Base-by-base conservation (phyloP, 2,797 vertebrate species). In the Chaetophractus vellerosus region DNA sequence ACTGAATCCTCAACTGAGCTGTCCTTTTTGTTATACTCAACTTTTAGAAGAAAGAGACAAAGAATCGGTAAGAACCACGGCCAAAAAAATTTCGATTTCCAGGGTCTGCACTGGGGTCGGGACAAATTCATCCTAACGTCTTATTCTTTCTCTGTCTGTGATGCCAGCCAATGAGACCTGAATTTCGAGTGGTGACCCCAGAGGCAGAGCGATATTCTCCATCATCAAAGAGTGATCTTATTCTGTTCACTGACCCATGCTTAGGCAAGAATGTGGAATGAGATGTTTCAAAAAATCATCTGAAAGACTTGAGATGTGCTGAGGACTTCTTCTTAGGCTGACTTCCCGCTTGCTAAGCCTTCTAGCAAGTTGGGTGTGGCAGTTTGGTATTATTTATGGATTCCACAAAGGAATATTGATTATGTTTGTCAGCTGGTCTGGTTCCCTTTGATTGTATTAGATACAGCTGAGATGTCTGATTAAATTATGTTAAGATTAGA, bases 21-120 rank as follows among this genome's bases (percentile, higher is more conserved):
- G n/a, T 4, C 38, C 26, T 86, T 88, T 45, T 45, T 41, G 63
- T 76, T 74, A 83, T 21, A 76, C 21, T 83, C 33, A 79, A 48
- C 59, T 81, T 92, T 80, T 50, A 91, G 6, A 68, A 69, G 64
- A 33, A 66, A 82, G 69, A 50, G 45, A 75, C 74, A 59, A 79
- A 57, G 26, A 87, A 66, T 66, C 55, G 81, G 50, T 72, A 38
- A n/a, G 52, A 81, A 90, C 63, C 68, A n/a, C 48, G 57, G 72
- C n/a, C 6, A 66, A n/a, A 69, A 79, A 88, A 59, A 88, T 66
- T 38, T 81, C 23, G 7, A 1, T 74, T 71, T 83, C 59, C 75
- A 52, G 33, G 63, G 11, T 33, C n/a, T n/a, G 45, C 64, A 12
- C 50, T 24, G 55, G 41, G 59, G 59, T 83, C 69, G 85, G 57